These are phyloP conservation scores for Deroptyus accipitrinus DNA, from an alignment of 2,113 vertebrate species.

Conservation along the genomic window DNA sequence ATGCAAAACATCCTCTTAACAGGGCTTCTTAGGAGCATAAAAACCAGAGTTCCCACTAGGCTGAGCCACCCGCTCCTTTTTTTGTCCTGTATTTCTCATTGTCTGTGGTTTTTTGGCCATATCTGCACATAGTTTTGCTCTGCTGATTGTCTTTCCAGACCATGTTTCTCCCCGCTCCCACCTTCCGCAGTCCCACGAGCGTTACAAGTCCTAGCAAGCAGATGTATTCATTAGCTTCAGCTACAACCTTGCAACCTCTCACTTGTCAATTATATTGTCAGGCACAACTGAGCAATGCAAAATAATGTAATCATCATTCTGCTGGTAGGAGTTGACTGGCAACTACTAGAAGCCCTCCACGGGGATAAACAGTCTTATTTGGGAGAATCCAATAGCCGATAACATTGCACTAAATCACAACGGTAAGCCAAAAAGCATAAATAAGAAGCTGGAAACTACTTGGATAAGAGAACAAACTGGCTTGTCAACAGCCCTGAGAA, in stretches of 20 bases:
- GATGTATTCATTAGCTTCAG: background rate
- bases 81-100: background rate
- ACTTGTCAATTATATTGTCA: background rate
- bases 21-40: background rate
- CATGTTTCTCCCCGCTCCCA: background rate
- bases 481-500: background rate
- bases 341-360: background rate
- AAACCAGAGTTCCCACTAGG: background rate
- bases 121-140: background rate
- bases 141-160: background rate
- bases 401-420: background rate
- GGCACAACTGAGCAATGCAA: background rate
- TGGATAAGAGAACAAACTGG: background rate
- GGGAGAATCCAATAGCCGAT: background rate
- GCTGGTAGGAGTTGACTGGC: background rate
- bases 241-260: background rate
- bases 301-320: background rate
- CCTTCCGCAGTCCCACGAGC: background rate
- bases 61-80: background rate
- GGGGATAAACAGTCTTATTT: background rate
- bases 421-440: background rate
- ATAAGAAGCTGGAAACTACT: background rate
- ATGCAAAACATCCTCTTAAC: background rate
- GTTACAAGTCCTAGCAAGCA: background rate
- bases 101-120: background rate